Evolutionary conservation across 2,113 vertebrate genomes (phyloP).

Genomic region (Hiodon tergisus): DNA sequence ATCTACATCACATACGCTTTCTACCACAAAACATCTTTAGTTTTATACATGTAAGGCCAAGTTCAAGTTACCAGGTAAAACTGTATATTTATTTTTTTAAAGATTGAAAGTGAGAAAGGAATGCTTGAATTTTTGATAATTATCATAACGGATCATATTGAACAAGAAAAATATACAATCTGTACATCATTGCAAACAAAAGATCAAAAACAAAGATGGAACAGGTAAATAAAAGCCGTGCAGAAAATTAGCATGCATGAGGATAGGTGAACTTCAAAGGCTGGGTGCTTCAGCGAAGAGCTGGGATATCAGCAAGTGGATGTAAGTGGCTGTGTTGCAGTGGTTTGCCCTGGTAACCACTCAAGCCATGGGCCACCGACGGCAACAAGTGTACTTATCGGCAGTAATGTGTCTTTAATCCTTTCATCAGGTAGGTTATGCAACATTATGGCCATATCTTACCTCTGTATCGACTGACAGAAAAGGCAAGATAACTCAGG

Average conservation of each 20-base stretch:
- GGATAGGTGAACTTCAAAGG: background rate
- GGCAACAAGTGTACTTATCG: slow-evolving; percentile 20
- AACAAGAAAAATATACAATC: too few species aligned
- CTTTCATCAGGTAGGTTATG: slow-evolving; percentile 20
- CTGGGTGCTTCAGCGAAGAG: background rate
- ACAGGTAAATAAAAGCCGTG: background rate
- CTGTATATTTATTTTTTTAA: background rate
- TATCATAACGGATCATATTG: too few species aligned
- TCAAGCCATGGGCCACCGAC: background rate
- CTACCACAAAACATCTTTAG: background rate
- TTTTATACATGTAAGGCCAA: background rate
- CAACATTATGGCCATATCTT: slow-evolving; percentile 18
- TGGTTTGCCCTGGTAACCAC: slow-evolving; percentile 2
- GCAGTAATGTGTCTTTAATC: slow-evolving; percentile 22
- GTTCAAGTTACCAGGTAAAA: background rate
- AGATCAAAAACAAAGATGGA: background rate
- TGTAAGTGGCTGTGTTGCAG: slow-evolving; percentile 4
- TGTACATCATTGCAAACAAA: too few species aligned
- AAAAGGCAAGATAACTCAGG: slow-evolving; percentile 17
- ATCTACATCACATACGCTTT: background rate
- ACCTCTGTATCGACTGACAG: slow-evolving; percentile 26
- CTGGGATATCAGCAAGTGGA: background rate
- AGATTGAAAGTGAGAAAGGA: background rate
- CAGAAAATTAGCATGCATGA: background rate
- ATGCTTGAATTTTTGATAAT: background rate